Evolutionary conservation across 2,113 vertebrate genomes (phyloP), one percentile per base, ranked within the genome.

Genomic region (Oceanites oceanicus): DNA sequence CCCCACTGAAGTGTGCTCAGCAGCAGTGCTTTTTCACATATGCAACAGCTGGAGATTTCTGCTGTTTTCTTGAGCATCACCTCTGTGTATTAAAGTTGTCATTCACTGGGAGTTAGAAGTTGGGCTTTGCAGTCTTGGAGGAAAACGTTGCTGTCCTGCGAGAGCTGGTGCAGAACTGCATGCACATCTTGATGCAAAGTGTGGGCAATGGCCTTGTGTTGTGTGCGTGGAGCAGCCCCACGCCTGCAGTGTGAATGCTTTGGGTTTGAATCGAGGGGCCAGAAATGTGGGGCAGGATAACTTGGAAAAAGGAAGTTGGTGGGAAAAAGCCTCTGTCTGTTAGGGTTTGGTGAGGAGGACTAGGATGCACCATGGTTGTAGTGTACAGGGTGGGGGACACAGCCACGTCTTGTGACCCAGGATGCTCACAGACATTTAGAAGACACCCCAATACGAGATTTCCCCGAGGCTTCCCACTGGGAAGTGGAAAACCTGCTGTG

Each of bases 121-220:
- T 73, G 32, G 19, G 66, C 19, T 73, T 59, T 82, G 22, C 13
- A 18, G 25, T 13, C 47, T 25, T 23, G 34, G 40, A 20, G 40
- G 27, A 61, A 26, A 44, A 9, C 2, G 0, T 19, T 14, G 15
- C 30, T 34, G 17, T 34, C 32, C 55, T 70, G 16, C 0, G 2
- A 47, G 44, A 76, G 58, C 52, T 3, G 16, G 50, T 25, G 49
- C 27, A 32, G 61, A 36, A 10, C 42, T 21, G 17, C 26, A 2
- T 4, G 18, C 6, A 0, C 0, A 4, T 26, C 53, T 40, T 7
- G 36, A 11, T 12, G 29, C 3, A 5, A 34, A 32, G 45, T 3
- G 47, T 6, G 4, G 59, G 65, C 15, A 15, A 7, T 1, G 11
- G n/a, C 59, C 4, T 0, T 17, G 44, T 36, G 55, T 36, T 62